These are phyloP conservation scores for Heliconius ismenius DNA, from an alignment of 2,888 invertebrate genomes.

Conservation along the genomic window DNA sequence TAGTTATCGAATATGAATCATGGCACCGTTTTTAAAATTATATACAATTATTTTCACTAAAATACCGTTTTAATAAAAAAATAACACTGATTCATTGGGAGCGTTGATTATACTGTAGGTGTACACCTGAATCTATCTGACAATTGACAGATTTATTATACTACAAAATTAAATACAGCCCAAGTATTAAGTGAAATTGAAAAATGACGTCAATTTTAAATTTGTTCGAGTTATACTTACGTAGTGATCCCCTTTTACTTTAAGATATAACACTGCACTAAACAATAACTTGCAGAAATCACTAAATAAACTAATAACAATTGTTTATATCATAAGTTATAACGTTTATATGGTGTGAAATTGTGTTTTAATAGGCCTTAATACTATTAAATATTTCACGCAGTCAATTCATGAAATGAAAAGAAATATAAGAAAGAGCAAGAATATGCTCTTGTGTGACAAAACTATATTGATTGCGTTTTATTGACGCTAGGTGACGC, in stretches of 20 bases:
- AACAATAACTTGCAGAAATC: slow-evolving; percentile 53
- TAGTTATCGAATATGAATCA: slow-evolving; percentile 55
- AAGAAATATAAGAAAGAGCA: slow-evolving; percentile 64
- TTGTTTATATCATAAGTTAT: slow-evolving; percentile 52
- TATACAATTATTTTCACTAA: slow-evolving; percentile 55
- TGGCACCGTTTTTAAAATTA: slow-evolving; percentile 64
- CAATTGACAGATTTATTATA: slow-evolving; percentile 54
- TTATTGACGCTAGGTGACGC: slow-evolving; percentile 59
- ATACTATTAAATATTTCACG: slow-evolving; percentile 62
- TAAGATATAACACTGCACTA: slow-evolving; percentile 63
- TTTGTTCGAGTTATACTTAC: slow-evolving; percentile 74
- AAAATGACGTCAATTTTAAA: slow-evolving; percentile 47
- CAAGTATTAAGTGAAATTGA: slow-evolving; percentile 31
- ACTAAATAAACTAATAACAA: slow-evolving; percentile 52
- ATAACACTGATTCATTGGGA: slow-evolving; percentile 63
- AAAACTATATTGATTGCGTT: slow-evolving; percentile 54
- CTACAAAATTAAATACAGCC: slow-evolving; percentile 53
- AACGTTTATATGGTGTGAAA: slow-evolving; percentile 54
- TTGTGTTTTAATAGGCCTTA: slow-evolving; percentile 54
- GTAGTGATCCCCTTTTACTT: slow-evolving; percentile 73
- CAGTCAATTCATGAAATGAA: slow-evolving; percentile 61
- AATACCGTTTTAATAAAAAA: slow-evolving; percentile 62
- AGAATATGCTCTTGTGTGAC: slow-evolving; percentile 45
- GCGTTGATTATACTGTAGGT: slow-evolving; percentile 49
- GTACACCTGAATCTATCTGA: slow-evolving; percentile 50